Base-by-base conservation (phyloP, 2,797 vertebrate species). In the Lophius americanus region DNA sequence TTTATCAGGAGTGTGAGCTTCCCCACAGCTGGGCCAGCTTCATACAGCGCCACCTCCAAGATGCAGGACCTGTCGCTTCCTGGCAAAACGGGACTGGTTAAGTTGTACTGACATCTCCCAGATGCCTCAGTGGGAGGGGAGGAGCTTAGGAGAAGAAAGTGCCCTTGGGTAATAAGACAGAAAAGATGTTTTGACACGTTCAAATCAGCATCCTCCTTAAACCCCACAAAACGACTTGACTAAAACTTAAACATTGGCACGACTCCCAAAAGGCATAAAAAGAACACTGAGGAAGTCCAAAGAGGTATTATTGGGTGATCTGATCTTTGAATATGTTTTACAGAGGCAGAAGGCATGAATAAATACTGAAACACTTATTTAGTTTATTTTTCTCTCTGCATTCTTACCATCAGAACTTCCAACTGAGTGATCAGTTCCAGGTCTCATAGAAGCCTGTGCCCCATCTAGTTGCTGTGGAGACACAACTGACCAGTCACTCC, bases 31-130 rank as follows among this genome's bases (percentile, higher is more conserved):
- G 89, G 84, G 38, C 88, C 80, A 3, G 91, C 83, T 56, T 94
- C 91, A 71, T 91, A 92, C 64, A 93, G 58, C 33, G 94, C 93
- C 66, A 97, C 51, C 50, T 91, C 91, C 76, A 98, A 77, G 35
- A 72, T 63, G 85, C 96, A 97, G 57, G 83, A 85, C 23, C 81
- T 87, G 44, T 83, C 73, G 51, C 93, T 95, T 75, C 76, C 80
- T 48, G 83, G 84, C 65, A 96, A 72, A 56, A 94, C 74, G 0
- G 95, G 95, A 76, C 96, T 97, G 66, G 89, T 94, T 64, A 96
- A 79, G 55, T 85, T 90, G 84, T 95, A 94, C 39, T 90, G 82
- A 57, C 96, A 96, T 76, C 64, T 92, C 5, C 86, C 91, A 79
- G 91, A 73, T 38, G 53, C 79, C 37, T 82, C 78, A 46, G 74